phyloP scores from a whole-genome alignment of 2,797 vertebrate species.

The Eupleurogrammus muticus region DNA sequence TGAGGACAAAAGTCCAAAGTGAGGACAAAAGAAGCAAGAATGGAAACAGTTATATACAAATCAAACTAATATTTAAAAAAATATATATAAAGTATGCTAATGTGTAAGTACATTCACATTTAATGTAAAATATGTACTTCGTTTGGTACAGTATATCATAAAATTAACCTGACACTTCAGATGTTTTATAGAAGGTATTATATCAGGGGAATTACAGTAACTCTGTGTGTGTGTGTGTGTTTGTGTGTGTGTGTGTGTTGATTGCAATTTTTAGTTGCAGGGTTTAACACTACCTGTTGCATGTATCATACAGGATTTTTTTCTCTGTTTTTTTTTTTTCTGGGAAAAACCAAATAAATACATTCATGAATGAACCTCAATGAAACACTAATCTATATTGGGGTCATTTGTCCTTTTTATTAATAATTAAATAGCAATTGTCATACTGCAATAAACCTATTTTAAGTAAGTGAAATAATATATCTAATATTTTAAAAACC shows the following conservation, averaged over 20 bases:
- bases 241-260: background rate
- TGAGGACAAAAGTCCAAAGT: constrained; percentile 39
- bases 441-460: too few species aligned
- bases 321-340: too few species aligned
- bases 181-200: background rate
- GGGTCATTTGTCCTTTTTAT: too few species aligned
- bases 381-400: too few species aligned
- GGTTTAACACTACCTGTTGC: constrained; percentile 17
- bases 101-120: background rate
- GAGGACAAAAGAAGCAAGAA: background rate
- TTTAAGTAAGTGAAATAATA: too few species aligned
- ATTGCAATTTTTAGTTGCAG: constrained; percentile 14
- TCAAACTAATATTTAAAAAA: background rate
- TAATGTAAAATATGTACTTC: background rate
- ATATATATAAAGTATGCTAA: constrained; percentile 8
- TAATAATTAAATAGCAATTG: too few species aligned
- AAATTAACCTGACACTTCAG: background rate
- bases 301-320: background rate
- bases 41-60: constrained; percentile 12
- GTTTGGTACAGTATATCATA: background rate
- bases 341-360: too few species aligned
- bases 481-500: too few species aligned
- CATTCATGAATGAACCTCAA: too few species aligned
- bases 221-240: background rate
- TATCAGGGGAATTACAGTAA: background rate